Conservation (phyloP, 1,140 invertebrate species). For the Orussus abietinus region DNA sequence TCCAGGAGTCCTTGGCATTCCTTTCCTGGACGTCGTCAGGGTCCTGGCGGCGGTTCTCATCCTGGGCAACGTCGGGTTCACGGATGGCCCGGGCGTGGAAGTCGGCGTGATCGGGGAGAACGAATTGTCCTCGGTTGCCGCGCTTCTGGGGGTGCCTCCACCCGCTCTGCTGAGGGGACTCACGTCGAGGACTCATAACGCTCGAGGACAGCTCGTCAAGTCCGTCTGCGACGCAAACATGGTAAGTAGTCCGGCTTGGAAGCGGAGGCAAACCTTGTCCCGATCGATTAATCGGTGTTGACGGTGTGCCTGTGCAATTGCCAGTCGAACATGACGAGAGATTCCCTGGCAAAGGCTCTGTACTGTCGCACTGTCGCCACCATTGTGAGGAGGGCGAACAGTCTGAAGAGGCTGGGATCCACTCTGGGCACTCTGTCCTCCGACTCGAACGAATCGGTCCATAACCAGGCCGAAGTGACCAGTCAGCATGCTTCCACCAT, state of each 20-base stretch:
- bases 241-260: conserved; percentile 57
- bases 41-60: conserved; percentile 86
- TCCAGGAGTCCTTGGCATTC: conserved; percentile 80
- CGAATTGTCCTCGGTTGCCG: conserved; percentile 80
- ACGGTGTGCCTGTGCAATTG: too few species aligned
- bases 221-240: conserved; percentile 79
- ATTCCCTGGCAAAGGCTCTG: conserved; percentile 86
- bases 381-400: conserved; percentile 88
- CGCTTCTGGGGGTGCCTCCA: conserved; percentile 74
- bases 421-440: conserved; percentile 85
- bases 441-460: conserved; percentile 87
- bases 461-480: conserved; percentile 79
- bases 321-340: conserved; percentile 78
- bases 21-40: conserved; percentile 88
- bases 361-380: conserved; percentile 94
- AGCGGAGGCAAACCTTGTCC: too few species aligned
- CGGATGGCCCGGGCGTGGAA: conserved; percentile 69
- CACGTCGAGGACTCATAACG: conserved; percentile 78
- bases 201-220: conserved; percentile 77
- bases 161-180: conserved; percentile 75
- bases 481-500: conserved; percentile 86
- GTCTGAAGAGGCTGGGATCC: conserved; percentile 81
- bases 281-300: too few species aligned
- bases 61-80: conserved; percentile 87
- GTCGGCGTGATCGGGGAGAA: conserved; percentile 73